Evolutionary conservation across 2,797 vertebrate species (phyloP).

Genomic region (Pempheris klunzingeri): DNA sequence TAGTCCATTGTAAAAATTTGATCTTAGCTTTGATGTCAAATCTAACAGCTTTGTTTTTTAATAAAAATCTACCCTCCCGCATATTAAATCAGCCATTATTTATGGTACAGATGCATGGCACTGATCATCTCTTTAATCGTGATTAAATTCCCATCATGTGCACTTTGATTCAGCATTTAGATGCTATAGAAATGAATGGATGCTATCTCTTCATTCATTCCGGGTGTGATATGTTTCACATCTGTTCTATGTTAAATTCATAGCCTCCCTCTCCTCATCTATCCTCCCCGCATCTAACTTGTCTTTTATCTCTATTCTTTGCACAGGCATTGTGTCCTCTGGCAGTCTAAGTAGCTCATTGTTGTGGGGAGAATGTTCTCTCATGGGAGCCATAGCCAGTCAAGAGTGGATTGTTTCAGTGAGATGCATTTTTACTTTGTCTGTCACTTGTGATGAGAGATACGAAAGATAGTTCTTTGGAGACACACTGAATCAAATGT

Average conservation of each 20-base stretch:
- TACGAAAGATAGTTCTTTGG: conserved; percentile 68
- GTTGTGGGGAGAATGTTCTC: conserved; percentile 71
- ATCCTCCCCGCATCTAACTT: conserved; percentile 57
- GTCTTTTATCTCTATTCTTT: conserved; percentile 73
- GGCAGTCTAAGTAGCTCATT: conserved; percentile 80
- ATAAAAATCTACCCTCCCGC: too few species aligned
- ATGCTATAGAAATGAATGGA: conserved; percentile 33
- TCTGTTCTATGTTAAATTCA: conserved; percentile 64
- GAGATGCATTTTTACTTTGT: conserved; percentile 73
- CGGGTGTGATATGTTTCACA: conserved; percentile 45
- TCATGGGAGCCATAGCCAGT: conserved; percentile 71
- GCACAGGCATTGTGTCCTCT: conserved; percentile 74
- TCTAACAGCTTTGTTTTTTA: conserved; percentile 5
- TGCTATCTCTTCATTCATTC: conserved; percentile 47
- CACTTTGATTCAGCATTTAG: conserved; percentile 43
- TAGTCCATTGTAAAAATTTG: not conserved
- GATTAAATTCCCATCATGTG: conserved; percentile 24
- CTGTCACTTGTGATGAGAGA: conserved; percentile 70
- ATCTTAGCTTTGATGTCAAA: not conserved
- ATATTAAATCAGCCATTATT: conserved; percentile 7
- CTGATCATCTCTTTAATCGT: conserved; percentile 29
- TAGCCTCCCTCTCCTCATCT: conserved; percentile 40
- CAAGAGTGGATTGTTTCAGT: conserved; percentile 72
- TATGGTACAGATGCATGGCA: not conserved
- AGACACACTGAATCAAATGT: conserved; percentile 66